phyloP scores from a whole-genome alignment of 2,113 vertebrate species.

The Myotis davidii region DNA sequence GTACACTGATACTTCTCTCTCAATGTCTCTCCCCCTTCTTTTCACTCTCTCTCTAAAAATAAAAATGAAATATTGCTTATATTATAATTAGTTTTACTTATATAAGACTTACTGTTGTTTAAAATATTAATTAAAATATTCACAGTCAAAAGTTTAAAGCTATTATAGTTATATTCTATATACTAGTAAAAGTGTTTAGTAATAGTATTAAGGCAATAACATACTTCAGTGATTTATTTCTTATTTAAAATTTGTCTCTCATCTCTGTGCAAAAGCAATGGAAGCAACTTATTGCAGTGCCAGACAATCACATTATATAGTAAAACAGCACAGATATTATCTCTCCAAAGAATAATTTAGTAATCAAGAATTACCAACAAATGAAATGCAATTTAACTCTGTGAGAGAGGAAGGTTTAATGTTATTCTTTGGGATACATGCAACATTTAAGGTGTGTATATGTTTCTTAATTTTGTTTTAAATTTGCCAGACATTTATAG shows the following conservation, averaged over 20 bases:
- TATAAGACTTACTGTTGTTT: neutral
- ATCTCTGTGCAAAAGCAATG: neutral
- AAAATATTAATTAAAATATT: neutral
- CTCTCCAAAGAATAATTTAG: neutral
- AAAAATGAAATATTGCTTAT: neutral
- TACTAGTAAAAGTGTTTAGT: neutral
- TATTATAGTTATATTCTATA: neutral
- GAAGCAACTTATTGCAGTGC: neutral
- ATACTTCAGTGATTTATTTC: neutral
- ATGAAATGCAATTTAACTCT: neutral
- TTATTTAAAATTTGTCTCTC: neutral
- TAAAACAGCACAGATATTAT: neutral
- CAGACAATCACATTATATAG: neutral
- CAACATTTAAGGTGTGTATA: rapidly evolving
- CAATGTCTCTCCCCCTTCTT: no score
- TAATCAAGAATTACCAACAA: neutral
- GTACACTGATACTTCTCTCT: no score
- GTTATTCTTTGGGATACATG: neutral
- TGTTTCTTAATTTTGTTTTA: neutral
- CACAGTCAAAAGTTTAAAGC: neutral
- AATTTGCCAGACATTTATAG: neutral
- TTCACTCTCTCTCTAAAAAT: no score
- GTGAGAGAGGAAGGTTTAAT: neutral
- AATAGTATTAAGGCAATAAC: neutral
- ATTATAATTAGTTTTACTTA: neutral